phyloP scores from a whole-genome alignment of 2,888 invertebrate genomes.

The Campoplex capitator region DNA sequence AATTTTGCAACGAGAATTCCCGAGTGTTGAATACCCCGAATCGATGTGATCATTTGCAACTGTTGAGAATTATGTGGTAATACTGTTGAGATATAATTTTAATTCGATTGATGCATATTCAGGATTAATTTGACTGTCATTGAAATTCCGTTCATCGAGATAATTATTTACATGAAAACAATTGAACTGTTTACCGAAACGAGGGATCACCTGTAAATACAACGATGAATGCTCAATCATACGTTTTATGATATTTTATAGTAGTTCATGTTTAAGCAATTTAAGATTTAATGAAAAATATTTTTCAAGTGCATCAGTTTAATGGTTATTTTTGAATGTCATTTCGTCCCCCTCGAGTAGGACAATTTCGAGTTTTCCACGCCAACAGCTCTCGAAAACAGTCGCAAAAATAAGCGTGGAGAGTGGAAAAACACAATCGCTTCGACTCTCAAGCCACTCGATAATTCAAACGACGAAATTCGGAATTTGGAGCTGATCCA shows the following conservation, averaged over 20 bases:
- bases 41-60: not conserved
- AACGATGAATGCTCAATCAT: no score
- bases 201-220: not conserved
- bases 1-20: not conserved
- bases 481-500: conserved; percentile 47
- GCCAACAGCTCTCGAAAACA: not conserved
- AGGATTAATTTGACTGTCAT: not conserved
- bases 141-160: not conserved
- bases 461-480: conserved; percentile 44
- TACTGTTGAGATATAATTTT: not conserved
- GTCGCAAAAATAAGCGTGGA: not conserved
- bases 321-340: not conserved
- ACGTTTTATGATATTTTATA: not conserved
- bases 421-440: conserved; percentile 28
- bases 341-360: no score
- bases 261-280: not conserved
- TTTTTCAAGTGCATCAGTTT: not conserved
- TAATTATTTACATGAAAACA: not conserved
- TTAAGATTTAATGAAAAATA: not conserved
- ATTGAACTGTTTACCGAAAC: not conserved
- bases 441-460: conserved; percentile 7
- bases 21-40: not conserved
- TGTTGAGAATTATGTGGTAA: not conserved
- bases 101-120: not conserved
- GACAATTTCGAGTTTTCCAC: not conserved